Conservation (phyloP, 2,888 invertebrate genomes). For the Conistra vaccinii region DNA sequence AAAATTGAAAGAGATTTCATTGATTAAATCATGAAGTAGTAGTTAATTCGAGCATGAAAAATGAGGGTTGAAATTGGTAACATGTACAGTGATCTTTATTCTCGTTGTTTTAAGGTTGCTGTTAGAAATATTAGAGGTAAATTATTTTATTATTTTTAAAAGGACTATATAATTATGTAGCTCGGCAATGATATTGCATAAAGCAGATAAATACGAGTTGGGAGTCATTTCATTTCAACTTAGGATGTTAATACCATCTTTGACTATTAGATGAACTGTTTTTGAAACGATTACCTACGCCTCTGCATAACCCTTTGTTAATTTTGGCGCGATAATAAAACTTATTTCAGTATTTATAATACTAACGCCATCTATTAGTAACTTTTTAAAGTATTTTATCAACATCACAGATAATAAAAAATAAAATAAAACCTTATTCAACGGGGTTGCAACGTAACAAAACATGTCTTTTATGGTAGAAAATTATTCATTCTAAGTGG, state of each 20-base stretch:
- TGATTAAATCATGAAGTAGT: neutral
- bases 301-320: neutral
- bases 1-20: slow-evolving; percentile 63
- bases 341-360: neutral
- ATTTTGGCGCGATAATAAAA: neutral
- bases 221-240: neutral
- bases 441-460: slow-evolving; percentile 40
- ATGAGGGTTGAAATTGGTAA: neutral
- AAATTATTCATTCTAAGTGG: slow-evolving; percentile 8
- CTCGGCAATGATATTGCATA: neutral
- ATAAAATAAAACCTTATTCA: neutral
- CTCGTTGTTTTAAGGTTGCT: neutral
- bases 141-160: neutral
- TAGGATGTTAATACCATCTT: no score
- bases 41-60: neutral
- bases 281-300: neutral
- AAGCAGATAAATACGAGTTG: neutral
- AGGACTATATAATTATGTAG: no score
- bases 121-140: neutral
- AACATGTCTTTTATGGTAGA: slow-evolving; percentile 48
- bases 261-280: neutral
- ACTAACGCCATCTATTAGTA: slow-evolving; percentile 52
- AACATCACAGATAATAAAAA: slow-evolving; percentile 13
- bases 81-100: neutral
- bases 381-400: neutral